phyloP scores from a whole-genome alignment of 2,888 invertebrate genomes.

The Abrostola tripartita region DNA sequence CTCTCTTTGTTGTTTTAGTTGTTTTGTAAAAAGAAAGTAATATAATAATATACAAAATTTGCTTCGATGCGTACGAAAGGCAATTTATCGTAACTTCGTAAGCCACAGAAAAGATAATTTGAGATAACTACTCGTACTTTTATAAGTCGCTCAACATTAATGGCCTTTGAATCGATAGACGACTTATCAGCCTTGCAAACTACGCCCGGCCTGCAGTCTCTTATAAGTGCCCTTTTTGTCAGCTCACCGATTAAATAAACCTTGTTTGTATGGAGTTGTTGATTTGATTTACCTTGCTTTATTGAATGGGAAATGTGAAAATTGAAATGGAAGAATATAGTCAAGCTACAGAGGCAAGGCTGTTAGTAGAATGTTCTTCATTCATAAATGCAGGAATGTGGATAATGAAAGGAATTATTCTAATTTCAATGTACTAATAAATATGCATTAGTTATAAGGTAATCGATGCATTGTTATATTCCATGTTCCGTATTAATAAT shows the following conservation, averaged over 20 bases:
- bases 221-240: conserved; percentile 11
- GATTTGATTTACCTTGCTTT: conserved; percentile 30
- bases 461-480: conserved; percentile 18
- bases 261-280: conserved; percentile 24
- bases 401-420: conserved; percentile 41
- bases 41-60: background rate
- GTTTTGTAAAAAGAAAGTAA: conserved; percentile 1
- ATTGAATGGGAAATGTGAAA: conserved; percentile 22
- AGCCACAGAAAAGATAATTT: too few relatives aligned
- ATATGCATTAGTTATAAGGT: conserved; percentile 30
- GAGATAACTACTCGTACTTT: background rate
- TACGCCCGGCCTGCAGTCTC: background rate
- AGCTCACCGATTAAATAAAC: conserved; percentile 35
- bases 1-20: background rate
- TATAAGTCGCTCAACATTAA: background rate
- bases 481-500: too few relatives aligned
- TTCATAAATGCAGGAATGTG: conserved; percentile 34
- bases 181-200: too few relatives aligned
- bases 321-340: conserved; percentile 26
- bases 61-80: background rate
- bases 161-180: background rate
- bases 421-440: conserved; percentile 48
- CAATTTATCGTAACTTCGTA: too few relatives aligned
- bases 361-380: conserved; percentile 37
- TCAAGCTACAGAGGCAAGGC: conserved; percentile 10